Conservation (phyloP, 2,888 invertebrate species). For the Lydus trimaculatus region DNA sequence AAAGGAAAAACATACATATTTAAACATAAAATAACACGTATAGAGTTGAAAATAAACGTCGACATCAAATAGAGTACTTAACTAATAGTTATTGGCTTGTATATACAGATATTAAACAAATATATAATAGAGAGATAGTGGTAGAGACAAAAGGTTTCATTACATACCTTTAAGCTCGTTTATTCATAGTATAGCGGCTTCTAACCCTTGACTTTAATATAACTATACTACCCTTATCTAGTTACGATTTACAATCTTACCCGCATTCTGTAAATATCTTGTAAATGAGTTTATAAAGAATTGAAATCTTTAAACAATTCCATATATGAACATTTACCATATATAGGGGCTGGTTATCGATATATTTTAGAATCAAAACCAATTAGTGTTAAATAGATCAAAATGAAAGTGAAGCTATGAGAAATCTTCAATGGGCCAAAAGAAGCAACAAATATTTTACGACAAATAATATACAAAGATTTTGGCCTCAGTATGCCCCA, state of each 20-base stretch:
- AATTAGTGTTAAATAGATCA: too few relatives aligned
- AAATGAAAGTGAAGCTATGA: too few relatives aligned
- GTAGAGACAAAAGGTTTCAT: conserved; percentile 32
- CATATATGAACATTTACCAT: too few relatives aligned
- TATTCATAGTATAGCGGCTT: conserved; percentile 21
- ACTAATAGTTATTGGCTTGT: conserved; percentile 21
- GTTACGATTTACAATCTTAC: conserved; percentile 23
- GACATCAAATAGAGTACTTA: conserved; percentile 17
- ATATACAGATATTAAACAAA: conserved; percentile 29
- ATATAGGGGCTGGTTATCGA: too few relatives aligned
- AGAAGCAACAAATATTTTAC: too few relatives aligned
- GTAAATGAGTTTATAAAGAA: neutral
- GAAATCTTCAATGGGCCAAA: too few relatives aligned
- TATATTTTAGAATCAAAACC: too few relatives aligned
- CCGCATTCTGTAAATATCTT: conserved; percentile 17
- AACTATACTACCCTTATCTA: conserved; percentile 27
- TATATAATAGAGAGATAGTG: conserved; percentile 25
- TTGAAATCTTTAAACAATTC: neutral
- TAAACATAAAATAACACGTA: too few relatives aligned
- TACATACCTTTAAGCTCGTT: conserved; percentile 31
- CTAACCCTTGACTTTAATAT: conserved; percentile 26
- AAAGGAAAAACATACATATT: neutral
- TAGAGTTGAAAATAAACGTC: neutral
- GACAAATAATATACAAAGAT: too few relatives aligned
- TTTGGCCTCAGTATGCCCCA: too few relatives aligned